These are phyloP conservation scores for Platyura marginata DNA, from an alignment of 1,140 invertebrate genomes.

Conservation along the genomic window DNA sequence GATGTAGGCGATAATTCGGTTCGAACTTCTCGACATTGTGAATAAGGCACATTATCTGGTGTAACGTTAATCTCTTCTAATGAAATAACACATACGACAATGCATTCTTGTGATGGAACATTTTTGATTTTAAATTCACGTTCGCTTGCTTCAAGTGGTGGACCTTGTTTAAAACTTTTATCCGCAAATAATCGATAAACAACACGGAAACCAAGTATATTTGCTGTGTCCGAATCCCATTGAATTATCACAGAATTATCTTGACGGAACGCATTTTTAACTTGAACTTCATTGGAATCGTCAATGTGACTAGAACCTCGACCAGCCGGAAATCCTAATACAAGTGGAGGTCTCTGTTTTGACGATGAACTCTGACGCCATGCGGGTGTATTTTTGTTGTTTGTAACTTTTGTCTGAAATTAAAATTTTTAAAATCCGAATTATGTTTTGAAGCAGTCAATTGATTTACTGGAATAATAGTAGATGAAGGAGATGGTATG, in stretches of 20 bases:
- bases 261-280: slow-evolving; percentile 67
- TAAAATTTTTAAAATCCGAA: slow-evolving; percentile 12
- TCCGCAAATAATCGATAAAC: slow-evolving; percentile 82
- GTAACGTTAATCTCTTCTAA: slow-evolving; percentile 70
- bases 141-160: slow-evolving; percentile 68
- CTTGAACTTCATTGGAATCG: slow-evolving; percentile 55
- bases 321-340: slow-evolving; percentile 46
- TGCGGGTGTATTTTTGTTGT: background rate
- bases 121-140: slow-evolving; percentile 83
- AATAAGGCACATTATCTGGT: slow-evolving; percentile 65
- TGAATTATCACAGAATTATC: slow-evolving; percentile 78
- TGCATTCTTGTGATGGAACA: slow-evolving; percentile 78
- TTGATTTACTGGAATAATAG: no score
- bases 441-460: no score
- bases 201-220: slow-evolving; percentile 72
- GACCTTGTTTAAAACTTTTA: slow-evolving; percentile 72
- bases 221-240: slow-evolving; percentile 72
- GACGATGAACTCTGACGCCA: slow-evolving; percentile 19
- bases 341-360: slow-evolving; percentile 44
- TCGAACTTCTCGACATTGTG: slow-evolving; percentile 74
- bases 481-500: no score
- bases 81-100: slow-evolving; percentile 80
- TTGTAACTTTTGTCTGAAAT: no score
- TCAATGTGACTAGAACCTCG: slow-evolving; percentile 33
- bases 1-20: slow-evolving; percentile 61